Percentiles rank a stretch among this genome's conserved stretches.
Conservation (phyloP, 2,113 vertebrate species). For the Pseudorectes ferrugineus region DNA sequence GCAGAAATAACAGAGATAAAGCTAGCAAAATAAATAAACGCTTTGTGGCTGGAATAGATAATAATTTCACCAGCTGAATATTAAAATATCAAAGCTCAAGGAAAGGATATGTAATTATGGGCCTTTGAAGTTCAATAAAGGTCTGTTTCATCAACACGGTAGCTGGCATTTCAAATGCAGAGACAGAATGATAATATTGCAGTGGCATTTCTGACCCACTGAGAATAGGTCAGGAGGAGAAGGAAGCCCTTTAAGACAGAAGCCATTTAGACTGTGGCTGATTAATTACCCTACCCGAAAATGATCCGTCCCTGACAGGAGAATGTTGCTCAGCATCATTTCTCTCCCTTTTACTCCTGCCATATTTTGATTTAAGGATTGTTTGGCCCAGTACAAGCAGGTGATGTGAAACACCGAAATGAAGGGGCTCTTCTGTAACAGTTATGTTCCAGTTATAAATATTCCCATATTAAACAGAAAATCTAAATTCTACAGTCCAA, state of each 20-base stretch:
- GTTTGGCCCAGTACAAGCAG: neutral
- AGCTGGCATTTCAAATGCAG: constrained; percentile 60
- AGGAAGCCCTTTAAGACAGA: constrained; percentile 57
- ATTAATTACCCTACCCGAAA: neutral
- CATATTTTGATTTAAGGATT: neutral
- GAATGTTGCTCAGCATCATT: neutral
- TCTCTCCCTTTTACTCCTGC: neutral
- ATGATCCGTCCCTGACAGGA: neutral
- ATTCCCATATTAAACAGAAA: neutral
- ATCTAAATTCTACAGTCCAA: neutral
- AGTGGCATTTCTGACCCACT: constrained; percentile 56
- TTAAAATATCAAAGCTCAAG: constrained; percentile 77
- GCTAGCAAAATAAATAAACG: constrained; percentile 72
- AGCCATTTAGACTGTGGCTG: neutral
- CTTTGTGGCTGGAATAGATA: constrained; percentile 71
- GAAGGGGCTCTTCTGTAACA: neutral
- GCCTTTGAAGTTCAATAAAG: constrained; percentile 74
- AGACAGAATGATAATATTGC: constrained; percentile 59
- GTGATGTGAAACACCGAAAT: neutral
- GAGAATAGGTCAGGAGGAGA: constrained; percentile 50
- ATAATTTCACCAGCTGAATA: constrained; percentile 72
- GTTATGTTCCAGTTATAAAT: neutral
- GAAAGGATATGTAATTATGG: constrained; percentile 59
- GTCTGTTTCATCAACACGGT: constrained; percentile 50
- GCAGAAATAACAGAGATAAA: constrained; percentile 72